phyloP scores from a whole-genome alignment of 2,888 invertebrate species.

The Parnassius smintheus region DNA sequence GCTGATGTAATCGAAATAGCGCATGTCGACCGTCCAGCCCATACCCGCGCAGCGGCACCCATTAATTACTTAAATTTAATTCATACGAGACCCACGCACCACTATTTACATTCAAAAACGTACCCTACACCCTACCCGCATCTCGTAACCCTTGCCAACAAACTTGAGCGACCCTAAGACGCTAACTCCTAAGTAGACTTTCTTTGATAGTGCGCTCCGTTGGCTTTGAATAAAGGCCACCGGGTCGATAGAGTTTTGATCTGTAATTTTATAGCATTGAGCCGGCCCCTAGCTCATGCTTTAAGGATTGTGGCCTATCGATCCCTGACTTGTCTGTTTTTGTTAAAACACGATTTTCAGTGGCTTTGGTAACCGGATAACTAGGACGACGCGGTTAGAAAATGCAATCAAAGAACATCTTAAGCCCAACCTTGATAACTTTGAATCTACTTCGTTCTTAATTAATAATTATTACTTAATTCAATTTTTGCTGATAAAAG shows the following conservation, averaged over 20 bases:
- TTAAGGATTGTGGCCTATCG: conserved; percentile 68
- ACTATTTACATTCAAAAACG: conserved; percentile 81
- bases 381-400: conserved; percentile 24
- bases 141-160: conserved; percentile 72
- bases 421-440: conserved; percentile 8
- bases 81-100: conserved; percentile 71
- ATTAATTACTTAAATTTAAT: conserved; percentile 81
- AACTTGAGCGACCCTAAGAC: conserved; percentile 76
- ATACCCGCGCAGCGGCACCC: conserved; percentile 46
- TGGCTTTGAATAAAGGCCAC: conserved; percentile 75
- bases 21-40: conserved; percentile 36
- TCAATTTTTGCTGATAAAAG: too few relatives aligned
- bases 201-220: conserved; percentile 80
- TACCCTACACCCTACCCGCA: conserved; percentile 67
- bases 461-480: too few relatives aligned
- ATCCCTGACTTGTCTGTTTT: conserved; percentile 61
- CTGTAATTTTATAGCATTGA: conserved; percentile 81
- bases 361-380: conserved; percentile 41
- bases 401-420: conserved; percentile 4
- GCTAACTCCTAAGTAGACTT: conserved; percentile 77
- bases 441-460: too few relatives aligned
- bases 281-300: conserved; percentile 62
- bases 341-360: conserved; percentile 41
- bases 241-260: conserved; percentile 78
- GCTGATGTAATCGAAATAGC: conserved; percentile 50